Evolutionary conservation across 2,113 vertebrate genomes (phyloP).

Genomic region (Tiliqua scincoides): DNA sequence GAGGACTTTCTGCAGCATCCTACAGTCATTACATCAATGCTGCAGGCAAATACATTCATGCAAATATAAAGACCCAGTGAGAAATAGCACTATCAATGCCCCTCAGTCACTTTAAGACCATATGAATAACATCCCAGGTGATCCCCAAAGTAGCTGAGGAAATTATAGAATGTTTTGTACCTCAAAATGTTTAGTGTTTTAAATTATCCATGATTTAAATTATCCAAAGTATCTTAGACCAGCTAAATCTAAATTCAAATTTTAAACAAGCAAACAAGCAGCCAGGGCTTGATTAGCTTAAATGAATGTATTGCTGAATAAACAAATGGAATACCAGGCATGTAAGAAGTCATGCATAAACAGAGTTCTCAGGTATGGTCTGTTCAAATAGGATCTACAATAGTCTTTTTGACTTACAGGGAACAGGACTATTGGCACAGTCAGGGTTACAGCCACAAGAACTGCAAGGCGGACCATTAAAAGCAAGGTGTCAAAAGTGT

Average conservation of each 20-base stretch:
- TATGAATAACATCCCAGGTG: not conserved
- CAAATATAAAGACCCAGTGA: not conserved
- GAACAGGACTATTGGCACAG: constrained; percentile 95
- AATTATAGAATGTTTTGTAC: not conserved
- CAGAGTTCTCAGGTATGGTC: accelerated
- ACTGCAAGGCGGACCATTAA: constrained; percentile 94
- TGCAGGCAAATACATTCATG: not conserved
- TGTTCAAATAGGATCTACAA: not conserved
- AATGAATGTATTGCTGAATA: not conserved
- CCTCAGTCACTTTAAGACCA: not conserved
- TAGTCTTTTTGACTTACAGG: constrained; percentile 85
- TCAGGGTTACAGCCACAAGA: constrained; percentile 93
- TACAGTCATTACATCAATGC: too few relatives aligned
- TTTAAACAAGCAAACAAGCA: constrained; percentile 27
- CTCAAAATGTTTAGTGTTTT: not conserved
- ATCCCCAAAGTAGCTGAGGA: not conserved
- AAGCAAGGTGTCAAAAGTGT: constrained; percentile 88
- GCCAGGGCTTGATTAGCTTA: not conserved
- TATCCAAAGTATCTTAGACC: not conserved
- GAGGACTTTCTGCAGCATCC: too few relatives aligned
- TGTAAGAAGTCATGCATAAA: not conserved
- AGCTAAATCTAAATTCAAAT: not conserved
- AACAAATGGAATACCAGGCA: not conserved
- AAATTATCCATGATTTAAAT: too few relatives aligned
- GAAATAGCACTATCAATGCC: not conserved